Evolutionary conservation across 2,113 vertebrate genomes (phyloP), one percentile per base, ranked within the genome.

Genomic region (Alosa alosa): DNA sequence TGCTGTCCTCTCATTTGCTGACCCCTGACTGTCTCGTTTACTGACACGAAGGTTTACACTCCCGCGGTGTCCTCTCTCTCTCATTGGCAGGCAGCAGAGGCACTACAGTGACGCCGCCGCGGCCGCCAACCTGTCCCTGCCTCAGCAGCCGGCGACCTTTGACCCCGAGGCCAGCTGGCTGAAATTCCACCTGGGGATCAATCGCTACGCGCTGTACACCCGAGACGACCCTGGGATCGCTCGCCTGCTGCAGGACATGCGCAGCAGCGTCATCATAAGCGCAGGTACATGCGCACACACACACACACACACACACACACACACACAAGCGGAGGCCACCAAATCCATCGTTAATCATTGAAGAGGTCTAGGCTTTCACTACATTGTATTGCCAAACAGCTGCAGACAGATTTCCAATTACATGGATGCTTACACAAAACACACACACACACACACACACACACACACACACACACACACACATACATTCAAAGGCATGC

Each of bases 151-250:
- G 0, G 91, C 92, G 85, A 94, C 85, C 83, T 94, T 97, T 22
- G 93, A 93, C 57, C 91, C 91, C 0, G 91, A 96, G 0, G 94
- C 97, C 91, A 95, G 94, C 90, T 99, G 98, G 98, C 86, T 99
- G 45, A 97, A 95, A 88, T 99, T 99, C 93, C 97, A 99, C 87
- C 89, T 97, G 92, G 97, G 96, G 6, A 99, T 99, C 83, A 97
- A 75, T 86, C 95, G 95, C 20, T 94, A 96, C 0, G 96, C 96
- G 13, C 94, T 99, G 22, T 99, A 99, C 88, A 91, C 96, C 0
- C 94, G 96, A 1, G 91, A 95, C 41, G 97, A 97, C 86, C 89
- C 94, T 0, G 11, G 88, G 0, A 6, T 99, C 82, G 89, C 84
- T 81, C 85, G 85, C 0, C 96, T 99, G 7, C 94, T 99, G 22